Percentiles rank a stretch among this genome's conserved stretches.
phyloP scores from a whole-genome alignment of 2,113 vertebrate genomes.

The Pristiophorus japonicus region DNA sequence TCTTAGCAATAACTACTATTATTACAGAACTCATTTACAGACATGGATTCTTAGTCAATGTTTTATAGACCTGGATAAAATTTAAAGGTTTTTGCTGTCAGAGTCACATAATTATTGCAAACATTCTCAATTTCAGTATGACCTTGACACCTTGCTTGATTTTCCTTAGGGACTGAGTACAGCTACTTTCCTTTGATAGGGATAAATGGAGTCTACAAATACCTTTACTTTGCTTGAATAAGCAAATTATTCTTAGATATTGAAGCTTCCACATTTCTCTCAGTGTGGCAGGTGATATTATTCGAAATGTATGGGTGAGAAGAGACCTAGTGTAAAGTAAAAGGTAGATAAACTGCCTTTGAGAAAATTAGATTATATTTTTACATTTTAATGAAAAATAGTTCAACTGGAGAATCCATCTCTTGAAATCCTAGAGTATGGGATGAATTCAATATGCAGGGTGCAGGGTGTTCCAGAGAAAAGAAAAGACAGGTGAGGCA shows the following conservation, averaged over 20 bases:
- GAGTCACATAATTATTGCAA: neutral
- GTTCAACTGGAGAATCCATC: neutral
- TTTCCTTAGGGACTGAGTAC: neutral
- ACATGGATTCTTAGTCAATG: neutral
- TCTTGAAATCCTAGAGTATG: neutral
- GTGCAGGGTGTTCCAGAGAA: neutral
- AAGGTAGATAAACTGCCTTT: neutral
- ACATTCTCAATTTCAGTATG: neutral
- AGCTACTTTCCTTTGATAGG: constrained; percentile 4
- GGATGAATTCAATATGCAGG: neutral
- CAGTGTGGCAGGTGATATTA: no score
- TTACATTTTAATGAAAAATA: constrained; percentile 20
- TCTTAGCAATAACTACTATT: neutral
- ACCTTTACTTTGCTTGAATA: constrained; percentile 25
- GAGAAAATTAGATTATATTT: neutral
- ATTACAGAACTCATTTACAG: neutral
- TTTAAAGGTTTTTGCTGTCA: neutral
- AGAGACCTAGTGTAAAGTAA: constrained; percentile 12
- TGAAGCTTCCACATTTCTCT: neutral
- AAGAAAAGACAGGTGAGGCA: neutral
- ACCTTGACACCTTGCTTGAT: constrained; percentile 21
- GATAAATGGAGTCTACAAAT: constrained; percentile 33
- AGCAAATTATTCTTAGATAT: neutral
- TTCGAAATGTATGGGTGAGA: neutral
- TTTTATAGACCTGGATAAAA: constrained; percentile 19